These are phyloP conservation scores for Tromatobia lineatoria DNA, from an alignment of 2,888 invertebrate genomes.

Conservation along the genomic window DNA sequence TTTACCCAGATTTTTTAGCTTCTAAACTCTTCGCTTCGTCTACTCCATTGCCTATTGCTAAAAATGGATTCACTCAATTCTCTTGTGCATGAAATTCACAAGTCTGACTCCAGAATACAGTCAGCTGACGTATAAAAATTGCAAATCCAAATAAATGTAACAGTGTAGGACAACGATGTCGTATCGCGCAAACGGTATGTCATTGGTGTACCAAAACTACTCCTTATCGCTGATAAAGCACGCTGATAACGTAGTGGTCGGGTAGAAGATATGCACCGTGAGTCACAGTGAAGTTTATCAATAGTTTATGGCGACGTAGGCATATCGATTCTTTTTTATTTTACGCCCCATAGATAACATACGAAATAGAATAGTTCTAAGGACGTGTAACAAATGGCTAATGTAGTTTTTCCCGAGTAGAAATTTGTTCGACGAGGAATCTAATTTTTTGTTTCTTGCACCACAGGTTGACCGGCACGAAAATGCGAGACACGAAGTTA, in stretches of 20 bases:
- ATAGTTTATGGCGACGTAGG: constrained; percentile 56
- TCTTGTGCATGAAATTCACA: not conserved
- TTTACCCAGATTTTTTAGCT: not conserved
- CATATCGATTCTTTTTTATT: not conserved
- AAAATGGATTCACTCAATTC: not conserved
- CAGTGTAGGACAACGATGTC: constrained; percentile 3
- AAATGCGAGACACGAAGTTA: constrained; percentile 76
- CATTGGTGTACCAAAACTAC: constrained; percentile 24
- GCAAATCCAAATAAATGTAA: constrained; percentile 2
- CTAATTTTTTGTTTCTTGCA: constrained; percentile 37
- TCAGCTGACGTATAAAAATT: not conserved
- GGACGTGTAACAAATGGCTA: constrained; percentile 4
- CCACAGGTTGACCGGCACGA: constrained; percentile 74
- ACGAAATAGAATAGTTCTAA: not conserved
- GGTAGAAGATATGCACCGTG: constrained; percentile 25
- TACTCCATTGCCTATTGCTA: not conserved
- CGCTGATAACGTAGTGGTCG: constrained; percentile 39
- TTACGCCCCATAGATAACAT: no score
- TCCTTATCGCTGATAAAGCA: constrained; percentile 57
- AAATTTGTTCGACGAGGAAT: not conserved
- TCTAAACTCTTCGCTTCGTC: not conserved
- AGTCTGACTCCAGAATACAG: not conserved
- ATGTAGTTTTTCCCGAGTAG: not conserved
- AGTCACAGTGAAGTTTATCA: constrained; percentile 55
- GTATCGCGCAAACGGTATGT: constrained; percentile 14